phyloP scores from a whole-genome alignment of 2,888 invertebrate genomes.

The Leptura quadrifasciata region DNA sequence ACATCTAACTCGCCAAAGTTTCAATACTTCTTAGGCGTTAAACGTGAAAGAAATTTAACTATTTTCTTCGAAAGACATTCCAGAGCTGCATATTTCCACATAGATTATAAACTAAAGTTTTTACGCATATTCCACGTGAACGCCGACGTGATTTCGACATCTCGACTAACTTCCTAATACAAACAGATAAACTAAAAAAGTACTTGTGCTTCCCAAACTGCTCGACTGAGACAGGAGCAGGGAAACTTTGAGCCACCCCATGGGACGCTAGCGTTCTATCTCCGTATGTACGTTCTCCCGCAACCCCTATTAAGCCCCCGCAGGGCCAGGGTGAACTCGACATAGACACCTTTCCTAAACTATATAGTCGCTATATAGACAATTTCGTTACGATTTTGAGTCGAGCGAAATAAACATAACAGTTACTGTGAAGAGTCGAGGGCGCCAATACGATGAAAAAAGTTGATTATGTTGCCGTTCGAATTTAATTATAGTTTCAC shows the following conservation, averaged over 20 bases:
- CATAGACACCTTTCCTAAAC: constrained; percentile 36
- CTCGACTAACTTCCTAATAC: constrained; percentile 4
- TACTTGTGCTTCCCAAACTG: constrained; percentile 27
- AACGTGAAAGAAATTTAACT: no score
- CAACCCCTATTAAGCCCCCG: constrained; percentile 29
- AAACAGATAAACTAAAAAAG: constrained; percentile 33
- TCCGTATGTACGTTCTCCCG: constrained; percentile 24
- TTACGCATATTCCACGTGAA: constrained; percentile 8
- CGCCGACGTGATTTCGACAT: constrained; percentile 5
- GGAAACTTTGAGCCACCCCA: constrained; percentile 35
- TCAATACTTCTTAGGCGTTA: no score
- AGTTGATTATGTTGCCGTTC: background rate
- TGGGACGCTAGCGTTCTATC: constrained; percentile 30
- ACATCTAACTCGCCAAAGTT: no score
- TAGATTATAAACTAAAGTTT: background rate
- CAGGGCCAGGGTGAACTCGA: constrained; percentile 19
- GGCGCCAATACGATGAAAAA: background rate
- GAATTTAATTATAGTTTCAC: background rate
- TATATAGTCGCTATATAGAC: constrained; percentile 21
- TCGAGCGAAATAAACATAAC: constrained; percentile 7
- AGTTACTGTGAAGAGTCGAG: background rate
- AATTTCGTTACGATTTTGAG: constrained; percentile 16
- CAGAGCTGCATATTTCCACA: background rate
- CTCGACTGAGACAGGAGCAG: constrained; percentile 35
- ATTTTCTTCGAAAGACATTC: no score